Conservation (phyloP, 2,888 invertebrate genomes). For the Tenthredo mesomela region DNA sequence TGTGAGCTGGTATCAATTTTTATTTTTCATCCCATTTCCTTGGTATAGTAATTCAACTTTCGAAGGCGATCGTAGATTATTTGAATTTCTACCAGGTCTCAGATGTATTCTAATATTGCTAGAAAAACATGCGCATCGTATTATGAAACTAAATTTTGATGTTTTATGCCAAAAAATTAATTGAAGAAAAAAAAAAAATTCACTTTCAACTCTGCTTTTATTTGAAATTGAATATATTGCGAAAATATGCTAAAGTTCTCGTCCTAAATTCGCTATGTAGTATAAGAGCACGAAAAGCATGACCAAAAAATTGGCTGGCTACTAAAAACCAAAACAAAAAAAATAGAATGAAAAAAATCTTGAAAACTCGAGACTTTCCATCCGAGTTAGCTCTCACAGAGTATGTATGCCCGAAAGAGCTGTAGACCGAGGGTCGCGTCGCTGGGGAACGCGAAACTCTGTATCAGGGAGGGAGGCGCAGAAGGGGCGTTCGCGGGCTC, state of each 20-base stretch:
- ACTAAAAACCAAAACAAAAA: background rate
- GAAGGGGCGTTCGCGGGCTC: constrained; percentile 9
- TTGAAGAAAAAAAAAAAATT: too few relatives aligned
- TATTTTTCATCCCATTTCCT: background rate
- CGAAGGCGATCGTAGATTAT: background rate
- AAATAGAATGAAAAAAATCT: background rate
- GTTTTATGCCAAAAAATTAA: too few relatives aligned
- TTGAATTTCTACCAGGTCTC: background rate
- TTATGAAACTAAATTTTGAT: too few relatives aligned
- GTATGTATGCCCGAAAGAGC: constrained; percentile 1
- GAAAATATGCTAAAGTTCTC: background rate
- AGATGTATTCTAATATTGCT: background rate
- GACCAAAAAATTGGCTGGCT: background rate
- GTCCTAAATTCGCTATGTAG: background rate
- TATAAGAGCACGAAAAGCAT: background rate
- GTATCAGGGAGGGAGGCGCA: background rate
- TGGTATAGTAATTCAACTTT: background rate
- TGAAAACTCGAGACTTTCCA: background rate
- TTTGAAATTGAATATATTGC: background rate
- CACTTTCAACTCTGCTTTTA: too few relatives aligned
- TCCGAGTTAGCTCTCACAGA: background rate
- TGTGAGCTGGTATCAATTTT: background rate
- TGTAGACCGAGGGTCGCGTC: constrained; percentile 31
- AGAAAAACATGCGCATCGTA: background rate
- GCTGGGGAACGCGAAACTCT: constrained; percentile 32